Conservation (phyloP, 2,113 vertebrate genomes). For the Malaclemys terrapin region DNA sequence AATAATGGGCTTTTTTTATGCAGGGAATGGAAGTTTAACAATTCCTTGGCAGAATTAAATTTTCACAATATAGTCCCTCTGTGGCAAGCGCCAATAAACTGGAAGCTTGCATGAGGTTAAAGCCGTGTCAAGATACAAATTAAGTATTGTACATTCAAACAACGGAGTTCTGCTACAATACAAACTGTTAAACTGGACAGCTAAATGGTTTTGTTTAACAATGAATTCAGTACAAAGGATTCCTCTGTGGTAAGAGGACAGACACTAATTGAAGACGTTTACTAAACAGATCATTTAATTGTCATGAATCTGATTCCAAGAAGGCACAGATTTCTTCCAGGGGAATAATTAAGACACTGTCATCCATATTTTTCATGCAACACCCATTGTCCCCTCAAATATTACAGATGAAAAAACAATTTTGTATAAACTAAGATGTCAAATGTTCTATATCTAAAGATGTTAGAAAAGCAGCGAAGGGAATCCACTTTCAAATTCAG, state of each 20-base stretch:
- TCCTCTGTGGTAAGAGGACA: neutral
- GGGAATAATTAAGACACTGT: rapidly evolving
- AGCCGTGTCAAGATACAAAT: neutral
- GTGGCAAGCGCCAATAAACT: neutral
- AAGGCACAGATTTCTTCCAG: neutral
- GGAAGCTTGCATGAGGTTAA: neutral
- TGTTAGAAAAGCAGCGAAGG: neutral
- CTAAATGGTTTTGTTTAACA: neutral
- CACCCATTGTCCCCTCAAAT: rapidly evolving
- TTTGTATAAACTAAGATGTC: neutral
- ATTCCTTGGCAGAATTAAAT: neutral
- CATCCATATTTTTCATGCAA: neutral
- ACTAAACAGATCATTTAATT: neutral
- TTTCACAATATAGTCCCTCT: neutral
- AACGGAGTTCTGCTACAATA: neutral
- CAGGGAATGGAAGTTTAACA: neutral
- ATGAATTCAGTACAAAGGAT: neutral
- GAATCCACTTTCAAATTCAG: neutral
- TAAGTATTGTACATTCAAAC: neutral
- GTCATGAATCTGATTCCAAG: neutral
- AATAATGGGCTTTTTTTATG: neutral
- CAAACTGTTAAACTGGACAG: neutral
- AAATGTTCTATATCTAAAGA: neutral
- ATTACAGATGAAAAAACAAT: neutral
- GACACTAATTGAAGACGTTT: neutral